These are phyloP conservation scores for Cherax destructor DNA, from an alignment of 1,140 invertebrate genomes.

Conservation along the genomic window DNA sequence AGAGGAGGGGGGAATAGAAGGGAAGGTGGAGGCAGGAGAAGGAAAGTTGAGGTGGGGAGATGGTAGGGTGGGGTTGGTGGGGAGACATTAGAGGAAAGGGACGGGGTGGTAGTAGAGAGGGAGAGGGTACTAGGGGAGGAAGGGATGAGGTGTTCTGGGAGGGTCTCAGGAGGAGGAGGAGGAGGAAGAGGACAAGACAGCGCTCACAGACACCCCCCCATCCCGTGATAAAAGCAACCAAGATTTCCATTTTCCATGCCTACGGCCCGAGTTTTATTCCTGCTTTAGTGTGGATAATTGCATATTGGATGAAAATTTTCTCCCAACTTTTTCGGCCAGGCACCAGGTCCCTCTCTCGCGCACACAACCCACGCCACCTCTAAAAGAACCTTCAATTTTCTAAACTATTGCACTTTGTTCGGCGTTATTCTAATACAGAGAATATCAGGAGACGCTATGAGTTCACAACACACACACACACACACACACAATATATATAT, in stretches of 20 bases:
- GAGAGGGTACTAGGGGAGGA: not conserved
- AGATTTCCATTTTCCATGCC: constrained; percentile 53
- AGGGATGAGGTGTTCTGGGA: not conserved
- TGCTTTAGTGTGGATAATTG: constrained; percentile 59
- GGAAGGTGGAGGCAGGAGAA: not conserved
- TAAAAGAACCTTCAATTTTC: not conserved
- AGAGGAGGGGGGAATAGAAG: not conserved
- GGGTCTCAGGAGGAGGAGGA: not conserved
- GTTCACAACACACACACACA: no score
- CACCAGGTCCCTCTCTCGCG: not conserved
- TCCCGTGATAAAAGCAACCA: constrained; percentile 57
- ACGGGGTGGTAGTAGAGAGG: not conserved
- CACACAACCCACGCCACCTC: not conserved
- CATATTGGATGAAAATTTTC: constrained; percentile 63
- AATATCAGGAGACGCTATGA: not conserved
- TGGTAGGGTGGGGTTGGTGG: not conserved
- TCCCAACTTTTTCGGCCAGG: constrained; percentile 1
- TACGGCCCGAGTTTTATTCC: constrained; percentile 55
- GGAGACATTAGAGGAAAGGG: not conserved
- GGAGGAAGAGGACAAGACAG: not conserved
- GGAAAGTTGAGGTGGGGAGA: not conserved
- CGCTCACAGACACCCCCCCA: not conserved
- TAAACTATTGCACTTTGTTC: not conserved
- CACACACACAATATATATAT: no score
- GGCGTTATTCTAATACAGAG: not conserved